Evolutionary conservation across 1,140 invertebrate species (phyloP), one percentile per base, ranked within the genome.

Genomic region (Littorina saxatilis): DNA sequence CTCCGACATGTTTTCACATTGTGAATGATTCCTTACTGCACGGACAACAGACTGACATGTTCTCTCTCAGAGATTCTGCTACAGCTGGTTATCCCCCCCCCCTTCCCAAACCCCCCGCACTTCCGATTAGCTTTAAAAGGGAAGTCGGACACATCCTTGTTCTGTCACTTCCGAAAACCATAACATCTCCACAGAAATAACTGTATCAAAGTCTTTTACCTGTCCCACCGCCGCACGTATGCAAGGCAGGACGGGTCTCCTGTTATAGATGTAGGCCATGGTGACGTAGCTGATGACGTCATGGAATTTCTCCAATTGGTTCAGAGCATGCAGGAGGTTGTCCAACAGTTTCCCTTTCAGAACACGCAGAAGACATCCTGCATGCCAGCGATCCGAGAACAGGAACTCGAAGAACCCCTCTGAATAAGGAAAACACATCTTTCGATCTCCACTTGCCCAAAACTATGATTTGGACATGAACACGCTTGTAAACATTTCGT

Each of bases 371-470:
- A 74, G 61, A 75, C 37, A 47, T 1, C 29, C 61, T 39, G 66
- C 52, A 9, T 50, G 2, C 74, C 74, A 81, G 27, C 72, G 43
- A 52, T 58, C 35, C 23, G 74, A 76, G 58, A 58, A 81, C 40
- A 81, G 39, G 58, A 74, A 76, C 39, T 81, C 74, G n/a, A 55
- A 76, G 39, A 76, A 81, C 17, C 61, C 39, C 50, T 68, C 80
- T 81, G 55, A 68, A 68, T 23, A 58, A 58, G 15, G 23, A 58
- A 4, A 58, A 23, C 15, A 23, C 9, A 58, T 23, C 7, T 47
- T 47, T 17, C 5, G 43, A 47, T 47, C n/a, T n/a, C n/a, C n/a
- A n/a, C n/a, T n/a, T n/a, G n/a, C n/a, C n/a, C n/a, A n/a, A n/a
- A n/a, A n/a, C n/a, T n/a, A n/a, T n/a, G n/a, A n/a, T n/a, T n/a